These are phyloP conservation scores for Neodontobutis hainanensis DNA, from an alignment of 2,113 vertebrate genomes.

Conservation along the genomic window DNA sequence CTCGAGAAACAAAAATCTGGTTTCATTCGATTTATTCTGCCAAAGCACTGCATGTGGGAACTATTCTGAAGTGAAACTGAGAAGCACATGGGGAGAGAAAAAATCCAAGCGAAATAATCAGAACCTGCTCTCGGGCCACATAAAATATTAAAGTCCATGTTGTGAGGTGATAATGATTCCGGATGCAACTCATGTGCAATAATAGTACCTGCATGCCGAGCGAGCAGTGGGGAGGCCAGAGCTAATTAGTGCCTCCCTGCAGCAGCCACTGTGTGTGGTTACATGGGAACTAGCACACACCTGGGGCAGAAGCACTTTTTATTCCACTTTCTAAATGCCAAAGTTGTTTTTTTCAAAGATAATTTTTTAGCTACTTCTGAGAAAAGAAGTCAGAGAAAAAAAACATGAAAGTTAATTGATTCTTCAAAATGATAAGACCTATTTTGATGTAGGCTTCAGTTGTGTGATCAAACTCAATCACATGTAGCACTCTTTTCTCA, in stretches of 20 bases:
- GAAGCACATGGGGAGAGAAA: slow-evolving; percentile 2
- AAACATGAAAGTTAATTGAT: too few species aligned
- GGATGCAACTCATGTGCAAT: slow-evolving; percentile 41
- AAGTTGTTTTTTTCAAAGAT: slow-evolving; percentile 12
- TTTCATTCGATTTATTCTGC: slow-evolving; percentile 17
- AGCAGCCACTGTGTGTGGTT: slow-evolving; percentile 40
- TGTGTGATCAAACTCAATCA: too few species aligned
- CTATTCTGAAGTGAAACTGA: slow-evolving; percentile 13
- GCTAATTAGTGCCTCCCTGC: slow-evolving; percentile 61
- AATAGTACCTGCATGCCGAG: slow-evolving; percentile 47
- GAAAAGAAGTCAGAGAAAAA: neutral
- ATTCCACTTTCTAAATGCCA: slow-evolving; percentile 50
- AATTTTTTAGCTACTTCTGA: slow-evolving; percentile 14
- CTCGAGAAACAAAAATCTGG: slow-evolving; percentile 16
- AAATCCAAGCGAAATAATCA: slow-evolving; percentile 27
- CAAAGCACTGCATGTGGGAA: neutral
- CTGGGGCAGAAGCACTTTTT: slow-evolving; percentile 27
- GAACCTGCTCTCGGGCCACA: slow-evolving; percentile 30
- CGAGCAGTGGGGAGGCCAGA: slow-evolving; percentile 45
- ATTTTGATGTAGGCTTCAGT: too few species aligned
- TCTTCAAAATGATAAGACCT: too few species aligned
- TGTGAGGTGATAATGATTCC: slow-evolving; percentile 51
- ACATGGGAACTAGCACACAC: slow-evolving; percentile 33
- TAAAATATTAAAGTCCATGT: slow-evolving; percentile 43
- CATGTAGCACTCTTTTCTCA: too few species aligned